Conservation (phyloP, 1,140 invertebrate species). For the Solenopsis invicta region DNA sequence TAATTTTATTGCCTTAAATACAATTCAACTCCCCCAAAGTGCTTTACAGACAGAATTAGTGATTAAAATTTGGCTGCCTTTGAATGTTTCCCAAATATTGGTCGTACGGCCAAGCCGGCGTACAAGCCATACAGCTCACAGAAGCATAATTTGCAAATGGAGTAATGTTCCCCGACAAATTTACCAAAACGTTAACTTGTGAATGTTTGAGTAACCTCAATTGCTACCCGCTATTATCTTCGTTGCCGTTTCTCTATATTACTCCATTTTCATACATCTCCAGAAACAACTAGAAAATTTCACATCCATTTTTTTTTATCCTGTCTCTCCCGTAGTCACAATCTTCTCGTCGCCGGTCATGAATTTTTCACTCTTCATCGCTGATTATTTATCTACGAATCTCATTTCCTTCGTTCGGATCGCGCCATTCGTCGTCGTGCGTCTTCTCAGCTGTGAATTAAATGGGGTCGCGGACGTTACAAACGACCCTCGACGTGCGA, state of each 20-base stretch:
- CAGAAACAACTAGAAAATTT: constrained; percentile 1
- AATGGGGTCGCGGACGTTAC: constrained; percentile 17
- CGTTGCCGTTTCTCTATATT: neutral
- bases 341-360: neutral
- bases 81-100: constrained; percentile 56
- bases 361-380: constrained; percentile 1
- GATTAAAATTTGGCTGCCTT: constrained; percentile 47
- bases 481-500: constrained; percentile 46
- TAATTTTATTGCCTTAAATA: constrained; percentile 48
- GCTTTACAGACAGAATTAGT: constrained; percentile 23
- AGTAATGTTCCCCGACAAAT: constrained; percentile 14
- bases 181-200: constrained; percentile 17
- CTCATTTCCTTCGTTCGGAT: neutral
- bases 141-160: constrained; percentile 46
- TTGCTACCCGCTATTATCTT: constrained; percentile 17
- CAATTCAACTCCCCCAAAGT: constrained; percentile 2
- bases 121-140: neutral
- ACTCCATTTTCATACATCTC: neutral
- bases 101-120: neutral
- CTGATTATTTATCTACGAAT: constrained; percentile 35
- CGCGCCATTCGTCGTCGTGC: constrained; percentile 20
- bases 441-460: constrained; percentile 29
- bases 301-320: neutral
- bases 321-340: neutral
- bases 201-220: constrained; percentile 42